phyloP scores from a whole-genome alignment of 2,888 invertebrate species.

The Ochlodes sylvanus region DNA sequence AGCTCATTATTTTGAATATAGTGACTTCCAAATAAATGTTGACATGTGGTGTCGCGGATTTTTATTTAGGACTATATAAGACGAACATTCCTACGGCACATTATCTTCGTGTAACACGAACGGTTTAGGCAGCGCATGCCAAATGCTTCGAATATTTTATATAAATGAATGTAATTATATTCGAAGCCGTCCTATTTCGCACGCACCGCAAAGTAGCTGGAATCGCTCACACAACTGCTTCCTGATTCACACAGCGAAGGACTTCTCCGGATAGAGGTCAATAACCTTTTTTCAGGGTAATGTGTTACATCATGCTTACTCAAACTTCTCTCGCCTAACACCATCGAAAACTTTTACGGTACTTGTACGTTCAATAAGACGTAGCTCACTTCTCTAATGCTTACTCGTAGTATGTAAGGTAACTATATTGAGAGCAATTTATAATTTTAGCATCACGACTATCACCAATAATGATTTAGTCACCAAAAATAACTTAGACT shows the following conservation, averaged over 20 bases:
- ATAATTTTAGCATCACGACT: no score
- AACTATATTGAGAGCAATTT: no score
- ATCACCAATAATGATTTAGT: not conserved
- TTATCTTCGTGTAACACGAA: no score
- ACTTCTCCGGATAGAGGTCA: constrained; percentile 24
- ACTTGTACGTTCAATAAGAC: not conserved
- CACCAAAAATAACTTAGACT: not conserved
- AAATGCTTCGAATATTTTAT: no score
- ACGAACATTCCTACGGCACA: no score
- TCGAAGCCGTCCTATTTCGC: constrained; percentile 2
- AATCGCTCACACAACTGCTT: constrained; percentile 8
- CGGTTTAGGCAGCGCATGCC: no score
- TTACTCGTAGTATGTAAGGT: no score
- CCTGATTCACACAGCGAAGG: constrained; percentile 22
- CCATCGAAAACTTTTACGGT: constrained; percentile 11
- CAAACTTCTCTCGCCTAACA: constrained; percentile 7
- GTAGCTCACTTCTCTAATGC: not conserved
- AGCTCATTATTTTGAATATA: no score
- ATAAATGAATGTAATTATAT: no score
- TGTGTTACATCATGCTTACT: constrained; percentile 18
- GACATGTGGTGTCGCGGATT: no score
- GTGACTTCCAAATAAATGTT: no score
- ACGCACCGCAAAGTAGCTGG: constrained; percentile 5
- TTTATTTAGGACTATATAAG: no score
- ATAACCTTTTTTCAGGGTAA: constrained; percentile 28